These are phyloP conservation scores for Drosophila paulistorum DNA, from an alignment of 1,140 invertebrate species.

Conservation along the genomic window DNA sequence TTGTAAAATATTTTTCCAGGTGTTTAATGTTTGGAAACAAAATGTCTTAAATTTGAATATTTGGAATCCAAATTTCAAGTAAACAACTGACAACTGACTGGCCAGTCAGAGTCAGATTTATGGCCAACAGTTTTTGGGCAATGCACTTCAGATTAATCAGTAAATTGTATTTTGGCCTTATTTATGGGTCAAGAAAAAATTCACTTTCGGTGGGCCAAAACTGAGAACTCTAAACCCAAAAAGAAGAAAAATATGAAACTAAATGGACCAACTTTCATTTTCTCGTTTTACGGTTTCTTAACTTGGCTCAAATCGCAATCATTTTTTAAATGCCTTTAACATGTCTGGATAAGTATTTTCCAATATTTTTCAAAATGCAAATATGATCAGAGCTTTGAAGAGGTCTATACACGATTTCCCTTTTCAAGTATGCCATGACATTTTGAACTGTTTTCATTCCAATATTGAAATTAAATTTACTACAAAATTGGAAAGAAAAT, in stretches of 20 bases:
- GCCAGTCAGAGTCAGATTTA: constrained; percentile 70
- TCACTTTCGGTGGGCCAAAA: constrained; percentile 33
- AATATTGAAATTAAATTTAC: not conserved
- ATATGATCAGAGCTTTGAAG: no score
- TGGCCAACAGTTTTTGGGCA: constrained; percentile 68
- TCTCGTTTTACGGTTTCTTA: not conserved
- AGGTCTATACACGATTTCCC: no score
- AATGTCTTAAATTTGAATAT: no score
- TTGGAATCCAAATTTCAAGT: no score
- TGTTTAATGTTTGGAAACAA: no score
- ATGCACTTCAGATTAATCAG: constrained; percentile 78
- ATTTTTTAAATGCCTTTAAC: not conserved
- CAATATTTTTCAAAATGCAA: not conserved
- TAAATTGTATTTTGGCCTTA: constrained; percentile 78
- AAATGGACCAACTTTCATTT: constrained; percentile 1
- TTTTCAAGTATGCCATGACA: not conserved
- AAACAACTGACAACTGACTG: no score
- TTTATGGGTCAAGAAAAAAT: constrained; percentile 58
- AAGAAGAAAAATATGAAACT: constrained; percentile 30
- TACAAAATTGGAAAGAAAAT: no score
- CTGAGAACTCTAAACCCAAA: not conserved
- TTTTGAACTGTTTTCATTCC: not conserved
- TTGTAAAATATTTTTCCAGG: no score
- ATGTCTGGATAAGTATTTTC: not conserved
- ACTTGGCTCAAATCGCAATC: not conserved